phyloP scores from a whole-genome alignment of 2,797 vertebrate species.

The Knipowitschia caucasica region DNA sequence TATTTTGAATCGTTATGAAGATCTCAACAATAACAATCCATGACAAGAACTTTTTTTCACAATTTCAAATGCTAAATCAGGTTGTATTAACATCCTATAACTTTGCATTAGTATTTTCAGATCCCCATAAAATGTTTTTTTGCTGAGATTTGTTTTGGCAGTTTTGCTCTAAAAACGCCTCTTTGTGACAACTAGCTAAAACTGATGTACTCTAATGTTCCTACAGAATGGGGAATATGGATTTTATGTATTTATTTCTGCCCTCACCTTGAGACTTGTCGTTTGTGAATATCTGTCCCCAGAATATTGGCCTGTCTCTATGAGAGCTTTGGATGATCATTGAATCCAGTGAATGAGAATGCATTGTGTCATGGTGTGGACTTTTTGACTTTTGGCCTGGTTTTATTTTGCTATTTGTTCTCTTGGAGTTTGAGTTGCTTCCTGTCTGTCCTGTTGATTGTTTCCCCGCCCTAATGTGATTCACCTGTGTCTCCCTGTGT shows the following conservation, averaged over 20 bases:
- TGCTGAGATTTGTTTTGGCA: neutral
- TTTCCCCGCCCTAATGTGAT: too few relatives aligned
- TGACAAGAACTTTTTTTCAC: too few relatives aligned
- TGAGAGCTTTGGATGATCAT: neutral
- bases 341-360: neutral
- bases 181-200: neutral
- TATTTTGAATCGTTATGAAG: too few relatives aligned
- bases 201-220: neutral
- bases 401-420: too few relatives aligned
- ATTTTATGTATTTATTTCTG: neutral
- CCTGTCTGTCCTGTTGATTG: too few relatives aligned
- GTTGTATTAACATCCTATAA: neutral
- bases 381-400: too few relatives aligned
- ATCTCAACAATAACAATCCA: too few relatives aligned
- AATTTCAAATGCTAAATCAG: neutral
- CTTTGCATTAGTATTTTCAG: neutral
- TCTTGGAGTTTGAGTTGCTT: too few relatives aligned
- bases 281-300: neutral
- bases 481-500: too few relatives aligned
- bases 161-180: neutral
- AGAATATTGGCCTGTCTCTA: neutral
- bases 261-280: slow-evolving; percentile 1
- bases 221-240: neutral
- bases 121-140: neutral
- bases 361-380: too few relatives aligned